Base-by-base conservation (phyloP, 2,797 vertebrate genomes). In the Chaenodraco wilsoni region DNA sequence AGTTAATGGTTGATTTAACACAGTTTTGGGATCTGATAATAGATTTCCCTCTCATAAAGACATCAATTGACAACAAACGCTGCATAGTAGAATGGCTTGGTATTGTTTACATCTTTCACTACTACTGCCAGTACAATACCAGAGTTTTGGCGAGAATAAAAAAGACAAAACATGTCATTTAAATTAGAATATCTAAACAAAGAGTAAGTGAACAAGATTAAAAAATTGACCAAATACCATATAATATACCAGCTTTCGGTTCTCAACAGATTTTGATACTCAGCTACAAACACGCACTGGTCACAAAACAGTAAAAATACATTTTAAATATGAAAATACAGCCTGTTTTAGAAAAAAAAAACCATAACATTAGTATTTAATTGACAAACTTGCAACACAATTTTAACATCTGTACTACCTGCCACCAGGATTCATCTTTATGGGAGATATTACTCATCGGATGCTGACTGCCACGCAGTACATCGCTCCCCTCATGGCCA, bases 391-490 rank as follows among this genome's bases (percentile, higher is more conserved):
- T 64, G 12, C 44, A 5, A 3, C 46, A 58, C 1, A 2, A 33
- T 13, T 19, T 12, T 16, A 44, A 44, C 23, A 31, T 17, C 31
- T 56, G 5, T 9, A n/a, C 33, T 9, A n/a, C 33, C 14, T 67
- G 48, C 74, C 63, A 21, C 7, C 81, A 99, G 98, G 97, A n/a
- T 99, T 99, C 64, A 96, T 99, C 90, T 99, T 96, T 91, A 95
- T 93, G 82, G 97, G 97, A 0, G 97, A 98, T 0, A 90, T 98
- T 13, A 96, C 96, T 62, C 97, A 99, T 78, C 96, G 96, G 23
- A 98, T 99, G 98, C 93, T 99, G 64, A 99, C 98, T 0, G 97
- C 97, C 23, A 98, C 98, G 0, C 98, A 99, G 84, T 99, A 99
- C 49, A 87, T 98, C 0, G 97, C 98, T 0, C 98, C 98, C 0